Base-by-base conservation (phyloP, 2,113 vertebrate genomes). In the Phaethon lepturus region DNA sequence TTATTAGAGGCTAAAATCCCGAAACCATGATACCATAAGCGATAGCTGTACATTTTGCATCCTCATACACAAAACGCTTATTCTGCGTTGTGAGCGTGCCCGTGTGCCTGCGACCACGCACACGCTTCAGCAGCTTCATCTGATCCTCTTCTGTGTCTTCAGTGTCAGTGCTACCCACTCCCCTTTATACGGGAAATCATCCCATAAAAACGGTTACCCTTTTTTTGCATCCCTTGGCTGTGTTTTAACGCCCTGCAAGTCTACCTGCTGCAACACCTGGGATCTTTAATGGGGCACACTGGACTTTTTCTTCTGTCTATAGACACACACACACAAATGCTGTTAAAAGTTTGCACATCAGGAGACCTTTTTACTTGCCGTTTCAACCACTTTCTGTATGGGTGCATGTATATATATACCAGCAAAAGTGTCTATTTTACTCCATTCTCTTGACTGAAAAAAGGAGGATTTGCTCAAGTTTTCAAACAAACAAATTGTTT, bases 61-160 rank as follows among this genome's bases (percentile, higher is more conserved):
- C 60, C 60, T 78, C 13, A 17, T 40, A 38, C 56, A 44, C n/a
- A 67, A 71, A 38, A 18, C 29, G 49, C 29, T 78, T 78, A 3
- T 69, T 78, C n/a, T 91, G 44, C 22, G 8, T n/a, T 49, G 38
- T 56, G 50, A 89, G 52, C 18, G 47, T 55, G 44, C n/a, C 45
- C 1, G 0, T 11, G 14, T 60, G 59, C 45, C 50, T 1, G 1
- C 59, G 63, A 63, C 5, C 64, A 24, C 1, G 5, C 22, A 6
- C 9, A 23, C 1, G 0, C 59, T 64, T 52, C 13, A 2, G n/a
- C 62, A 79, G 33, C 53, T 76, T 56, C 75, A 17, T 29, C 49
- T 55, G 28, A 18, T 50, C 7, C 52, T 86, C 3, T 38, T 38
- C 38, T 38, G 38, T 38, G 38, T 38, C 38, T 38, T 38, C 38